A percentile compares a stretch with the other conserved stretches of the same genome.
Conservation (phyloP, 1,140 invertebrate species). For the Papilio polyxenes region DNA sequence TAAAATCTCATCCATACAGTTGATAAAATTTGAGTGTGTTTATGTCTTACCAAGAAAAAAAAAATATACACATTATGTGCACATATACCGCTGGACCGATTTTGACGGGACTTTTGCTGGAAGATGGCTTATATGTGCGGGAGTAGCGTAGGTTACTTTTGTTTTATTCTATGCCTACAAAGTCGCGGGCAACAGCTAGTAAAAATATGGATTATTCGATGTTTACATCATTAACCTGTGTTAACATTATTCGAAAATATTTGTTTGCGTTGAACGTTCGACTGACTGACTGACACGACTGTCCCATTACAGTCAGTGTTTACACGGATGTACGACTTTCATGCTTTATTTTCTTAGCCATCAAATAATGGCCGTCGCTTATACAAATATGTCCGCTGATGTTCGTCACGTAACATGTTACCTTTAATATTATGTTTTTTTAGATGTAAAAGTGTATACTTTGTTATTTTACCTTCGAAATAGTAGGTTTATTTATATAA, state of each 20-base stretch:
- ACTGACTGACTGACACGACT: neutral
- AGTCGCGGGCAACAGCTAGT: too few species aligned
- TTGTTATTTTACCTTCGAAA: neutral
- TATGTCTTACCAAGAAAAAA: too few species aligned
- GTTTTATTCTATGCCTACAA: too few species aligned
- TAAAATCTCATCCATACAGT: too few species aligned
- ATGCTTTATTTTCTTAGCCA: neutral
- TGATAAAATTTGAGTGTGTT: too few species aligned
- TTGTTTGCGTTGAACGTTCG: neutral
- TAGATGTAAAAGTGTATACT: neutral
- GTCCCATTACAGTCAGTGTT: too few species aligned
- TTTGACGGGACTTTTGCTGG: too few species aligned
- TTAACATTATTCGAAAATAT: neutral
- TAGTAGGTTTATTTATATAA: neutral
- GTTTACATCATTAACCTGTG: neutral
- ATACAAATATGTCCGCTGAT: neutral
- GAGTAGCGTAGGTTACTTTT: too few species aligned
- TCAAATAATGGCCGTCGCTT: conserved; percentile 11
- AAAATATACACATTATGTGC: too few species aligned
- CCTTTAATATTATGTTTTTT: neutral
- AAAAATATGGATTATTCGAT: neutral
- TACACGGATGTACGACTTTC: neutral
- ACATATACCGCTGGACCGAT: too few species aligned
- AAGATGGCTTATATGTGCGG: too few species aligned
- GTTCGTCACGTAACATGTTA: neutral